phyloP scores from a whole-genome alignment of 1,140 invertebrate species.

The Drosophila sproati region DNA sequence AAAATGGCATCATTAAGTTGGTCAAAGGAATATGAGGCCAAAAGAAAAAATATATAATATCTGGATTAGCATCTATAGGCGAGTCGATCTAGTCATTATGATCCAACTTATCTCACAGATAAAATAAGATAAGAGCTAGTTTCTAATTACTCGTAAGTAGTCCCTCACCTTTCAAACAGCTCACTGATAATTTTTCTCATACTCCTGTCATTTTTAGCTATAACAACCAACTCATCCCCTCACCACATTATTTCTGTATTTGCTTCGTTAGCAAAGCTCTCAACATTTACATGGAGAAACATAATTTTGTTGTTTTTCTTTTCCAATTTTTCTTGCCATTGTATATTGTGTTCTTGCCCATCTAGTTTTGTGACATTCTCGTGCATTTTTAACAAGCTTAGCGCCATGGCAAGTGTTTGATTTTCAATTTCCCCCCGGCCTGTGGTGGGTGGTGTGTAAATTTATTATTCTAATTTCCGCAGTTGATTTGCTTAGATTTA shows the following conservation, averaged over 20 bases:
- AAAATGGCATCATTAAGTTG: no score
- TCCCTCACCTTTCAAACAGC: no score
- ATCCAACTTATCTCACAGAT: no score
- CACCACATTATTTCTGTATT: constrained; percentile 32
- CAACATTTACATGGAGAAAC: constrained; percentile 70
- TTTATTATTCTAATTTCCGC: constrained; percentile 77
- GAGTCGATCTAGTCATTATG: no score
- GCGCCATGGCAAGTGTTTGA: constrained; percentile 52
- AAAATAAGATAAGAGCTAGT: no score
- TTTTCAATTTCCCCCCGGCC: constrained; percentile 17
- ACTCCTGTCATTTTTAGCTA: not conserved
- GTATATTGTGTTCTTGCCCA: constrained; percentile 29
- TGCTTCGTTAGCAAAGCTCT: constrained; percentile 66
- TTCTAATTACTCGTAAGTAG: no score
- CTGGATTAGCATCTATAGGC: no score
- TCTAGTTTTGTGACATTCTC: constrained; percentile 47
- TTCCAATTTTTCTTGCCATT: constrained; percentile 9
- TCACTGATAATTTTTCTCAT: not conserved
- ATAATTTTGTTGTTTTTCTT: constrained; percentile 68
- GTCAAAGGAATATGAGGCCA: no score
- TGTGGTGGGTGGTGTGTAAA: constrained; percentile 30
- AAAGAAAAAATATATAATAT: no score
- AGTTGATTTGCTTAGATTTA: constrained; percentile 65
- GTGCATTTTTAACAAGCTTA: constrained; percentile 63
- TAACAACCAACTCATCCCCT: not conserved